Conservation (phyloP, 35 echinoderm and acorn worm species). For the Lytechinus pictus region DNA sequence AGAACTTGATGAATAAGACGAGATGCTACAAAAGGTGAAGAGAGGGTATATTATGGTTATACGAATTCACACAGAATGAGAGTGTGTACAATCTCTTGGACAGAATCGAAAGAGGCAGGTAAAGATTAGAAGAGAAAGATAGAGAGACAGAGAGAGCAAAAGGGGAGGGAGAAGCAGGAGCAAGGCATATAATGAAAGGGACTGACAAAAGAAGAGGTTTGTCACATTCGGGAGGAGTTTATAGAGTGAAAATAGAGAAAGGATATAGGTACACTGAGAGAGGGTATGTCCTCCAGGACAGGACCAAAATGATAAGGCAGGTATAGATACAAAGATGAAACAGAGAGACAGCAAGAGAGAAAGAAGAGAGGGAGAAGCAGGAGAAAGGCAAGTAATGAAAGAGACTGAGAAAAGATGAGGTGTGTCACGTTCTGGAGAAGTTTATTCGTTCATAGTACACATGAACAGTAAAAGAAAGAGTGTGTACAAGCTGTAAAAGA, state of each 20-base stretch:
- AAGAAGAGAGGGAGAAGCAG: not conserved
- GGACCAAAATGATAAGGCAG: not conserved
- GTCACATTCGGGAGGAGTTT: not conserved
- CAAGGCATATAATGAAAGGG: not conserved
- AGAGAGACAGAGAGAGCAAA: too few species aligned
- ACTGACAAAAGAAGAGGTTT: not conserved
- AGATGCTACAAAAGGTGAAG: constrained; percentile 64
- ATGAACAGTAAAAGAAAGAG: too few species aligned
- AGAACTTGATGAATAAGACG: constrained; percentile 77
- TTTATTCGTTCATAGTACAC: too few species aligned
- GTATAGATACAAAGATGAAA: not conserved
- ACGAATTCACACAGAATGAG: not conserved
- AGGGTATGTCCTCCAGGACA: not conserved
- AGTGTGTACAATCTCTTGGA: not conserved
- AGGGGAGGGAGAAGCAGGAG: too few species aligned
- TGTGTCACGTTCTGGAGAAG: too few species aligned
- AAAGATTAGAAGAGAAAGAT: not conserved
- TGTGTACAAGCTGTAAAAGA: too few species aligned
- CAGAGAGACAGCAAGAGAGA: not conserved
- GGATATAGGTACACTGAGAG: not conserved
- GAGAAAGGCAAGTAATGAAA: not conserved
- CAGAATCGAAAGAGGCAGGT: not conserved
- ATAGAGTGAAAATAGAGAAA: not conserved
- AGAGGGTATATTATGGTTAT: not conserved
- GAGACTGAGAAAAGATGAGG: too few species aligned